Percentiles rank a stretch among this genome's conserved stretches.
Evolutionary conservation across 2,113 vertebrate genomes (phyloP).

Genomic region (Cyanoramphus novaezelandiae): DNA sequence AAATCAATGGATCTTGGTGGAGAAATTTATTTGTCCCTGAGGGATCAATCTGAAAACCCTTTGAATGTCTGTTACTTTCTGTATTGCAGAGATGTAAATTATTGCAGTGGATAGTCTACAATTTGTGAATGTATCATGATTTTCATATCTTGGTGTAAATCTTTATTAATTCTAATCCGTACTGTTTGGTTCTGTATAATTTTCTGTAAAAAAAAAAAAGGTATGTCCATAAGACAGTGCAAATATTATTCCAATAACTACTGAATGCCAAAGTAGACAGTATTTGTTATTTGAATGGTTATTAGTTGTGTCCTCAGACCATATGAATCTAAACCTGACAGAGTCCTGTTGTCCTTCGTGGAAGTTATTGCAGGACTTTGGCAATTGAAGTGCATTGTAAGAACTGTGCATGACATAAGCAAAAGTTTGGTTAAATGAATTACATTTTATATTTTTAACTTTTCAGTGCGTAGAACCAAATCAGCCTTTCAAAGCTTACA

Average conservation of each 20-base stretch:
- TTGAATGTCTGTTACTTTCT: not conserved
- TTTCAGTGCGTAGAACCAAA: conserved; percentile 83
- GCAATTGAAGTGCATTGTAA: not conserved
- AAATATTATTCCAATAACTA: not conserved
- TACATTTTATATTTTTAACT: not conserved
- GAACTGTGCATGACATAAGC: not conserved
- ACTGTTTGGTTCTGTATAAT: not conserved
- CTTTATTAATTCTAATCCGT: not conserved
- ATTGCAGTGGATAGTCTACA: not conserved
- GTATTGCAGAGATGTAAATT: not conserved
- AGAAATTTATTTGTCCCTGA: not conserved
- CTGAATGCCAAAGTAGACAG: not conserved
- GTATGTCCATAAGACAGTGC: not conserved
- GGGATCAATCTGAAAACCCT: not conserved
- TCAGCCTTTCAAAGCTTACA: conserved; percentile 90
- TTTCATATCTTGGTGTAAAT: not conserved
- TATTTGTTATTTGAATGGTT: not conserved
- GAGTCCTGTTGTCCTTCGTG: not conserved
- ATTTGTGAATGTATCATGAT: not conserved
- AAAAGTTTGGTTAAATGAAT: not conserved
- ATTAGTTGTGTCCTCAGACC: not conserved
- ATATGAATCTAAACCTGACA: not conserved
- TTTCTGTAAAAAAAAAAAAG: not conserved
- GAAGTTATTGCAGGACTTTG: not conserved
- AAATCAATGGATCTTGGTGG: not conserved